These are phyloP conservation scores for Elegia similella DNA, from an alignment of 2,888 invertebrate species.

Conservation along the genomic window DNA sequence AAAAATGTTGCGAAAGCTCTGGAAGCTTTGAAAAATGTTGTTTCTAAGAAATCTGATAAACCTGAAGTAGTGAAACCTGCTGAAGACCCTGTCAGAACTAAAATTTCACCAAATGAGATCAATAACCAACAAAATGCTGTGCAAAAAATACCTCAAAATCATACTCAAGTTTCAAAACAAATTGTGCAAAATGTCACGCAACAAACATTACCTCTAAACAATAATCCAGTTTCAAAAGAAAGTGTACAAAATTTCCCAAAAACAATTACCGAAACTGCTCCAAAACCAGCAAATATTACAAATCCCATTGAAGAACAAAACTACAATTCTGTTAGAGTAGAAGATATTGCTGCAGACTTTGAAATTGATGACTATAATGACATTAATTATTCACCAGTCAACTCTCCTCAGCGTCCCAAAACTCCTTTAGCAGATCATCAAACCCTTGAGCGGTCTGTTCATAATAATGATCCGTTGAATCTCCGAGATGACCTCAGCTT, in stretches of 20 bases:
- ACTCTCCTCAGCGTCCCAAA: slow-evolving; percentile 43
- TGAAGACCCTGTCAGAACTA: slow-evolving; percentile 14
- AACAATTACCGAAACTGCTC: not conserved
- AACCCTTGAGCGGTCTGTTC: slow-evolving; percentile 26
- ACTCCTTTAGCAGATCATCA: slow-evolving; percentile 23
- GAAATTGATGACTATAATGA: slow-evolving; percentile 46
- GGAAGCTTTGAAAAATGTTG: slow-evolving; percentile 49
- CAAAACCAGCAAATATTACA: slow-evolving; percentile 23
- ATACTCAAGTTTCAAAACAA: not conserved
- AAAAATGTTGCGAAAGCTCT: slow-evolving; percentile 62
- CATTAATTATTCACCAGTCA: slow-evolving; percentile 66
- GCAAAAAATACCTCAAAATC: not conserved
- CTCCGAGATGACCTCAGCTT: slow-evolving; percentile 60
- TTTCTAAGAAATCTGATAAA: slow-evolving; percentile 34
- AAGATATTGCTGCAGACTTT: slow-evolving; percentile 68
- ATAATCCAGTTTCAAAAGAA: too few species aligned
- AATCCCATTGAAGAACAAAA: slow-evolving; percentile 27
- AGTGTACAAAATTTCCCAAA: not conserved
- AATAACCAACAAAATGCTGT: not conserved
- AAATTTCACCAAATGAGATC: not conserved
- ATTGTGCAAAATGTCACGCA: not conserved
- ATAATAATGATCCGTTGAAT: slow-evolving; percentile 56
- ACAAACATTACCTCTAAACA: not conserved
- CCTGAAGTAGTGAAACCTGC: slow-evolving; percentile 18
- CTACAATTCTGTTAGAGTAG: slow-evolving; percentile 55